A percentile compares a stretch with the other conserved stretches of the same genome.
Conservation (phyloP, 1,140 invertebrate species). For the Panonychus citri region DNA sequence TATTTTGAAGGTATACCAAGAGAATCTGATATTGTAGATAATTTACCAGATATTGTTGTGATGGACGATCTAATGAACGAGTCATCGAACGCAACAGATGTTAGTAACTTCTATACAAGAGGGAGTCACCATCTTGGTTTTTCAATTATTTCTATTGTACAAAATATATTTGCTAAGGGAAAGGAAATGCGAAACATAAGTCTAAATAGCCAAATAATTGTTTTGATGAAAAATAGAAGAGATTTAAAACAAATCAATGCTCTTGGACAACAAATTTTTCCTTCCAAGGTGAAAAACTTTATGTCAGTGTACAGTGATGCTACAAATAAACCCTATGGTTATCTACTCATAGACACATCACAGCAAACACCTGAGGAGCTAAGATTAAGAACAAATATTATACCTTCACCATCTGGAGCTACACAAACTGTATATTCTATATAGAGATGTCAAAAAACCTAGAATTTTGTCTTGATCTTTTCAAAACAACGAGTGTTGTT, state of each 20-base stretch:
- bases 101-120: too few relatives aligned
- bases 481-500: too few relatives aligned
- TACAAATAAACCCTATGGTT: neutral
- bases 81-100: too few relatives aligned
- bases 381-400: too few relatives aligned
- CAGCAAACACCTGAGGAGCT: too few relatives aligned
- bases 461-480: neutral
- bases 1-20: too few relatives aligned
- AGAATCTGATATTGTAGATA: too few relatives aligned
- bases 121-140: too few relatives aligned
- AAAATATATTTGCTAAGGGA: constrained; percentile 5
- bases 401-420: too few relatives aligned
- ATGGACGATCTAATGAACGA: too few relatives aligned
- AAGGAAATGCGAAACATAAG: constrained; percentile 4
- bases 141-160: neutral
- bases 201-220: constrained; percentile 1
- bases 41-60: too few relatives aligned
- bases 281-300: neutral
- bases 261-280: neutral
- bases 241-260: constrained; percentile 20
- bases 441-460: neutral
- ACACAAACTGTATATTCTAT: neutral
- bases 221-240: constrained; percentile 8
- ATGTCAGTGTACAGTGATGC: neutral
- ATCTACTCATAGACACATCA: neutral